A percentile compares a stretch with the other conserved stretches of the same genome.
Conservation (phyloP, 1,140 invertebrate species). For the Caenorhabditis briggsae region DNA sequence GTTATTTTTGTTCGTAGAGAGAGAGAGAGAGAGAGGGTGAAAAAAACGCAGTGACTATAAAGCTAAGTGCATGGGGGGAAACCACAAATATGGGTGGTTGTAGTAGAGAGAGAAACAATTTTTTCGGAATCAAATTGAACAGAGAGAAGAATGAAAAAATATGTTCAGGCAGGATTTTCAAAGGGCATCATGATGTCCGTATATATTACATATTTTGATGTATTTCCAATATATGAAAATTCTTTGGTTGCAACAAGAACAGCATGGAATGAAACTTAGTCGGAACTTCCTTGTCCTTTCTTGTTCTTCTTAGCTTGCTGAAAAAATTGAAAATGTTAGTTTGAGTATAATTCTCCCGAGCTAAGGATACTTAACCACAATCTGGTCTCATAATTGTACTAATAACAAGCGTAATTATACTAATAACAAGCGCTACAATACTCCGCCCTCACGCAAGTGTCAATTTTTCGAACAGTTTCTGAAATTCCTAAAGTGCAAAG, state of each 20-base stretch:
- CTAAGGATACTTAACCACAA: too few relatives aligned
- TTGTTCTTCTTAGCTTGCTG: constrained; percentile 51
- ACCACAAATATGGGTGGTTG: background rate
- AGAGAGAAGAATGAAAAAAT: constrained; percentile 11
- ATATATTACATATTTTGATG: constrained; percentile 21
- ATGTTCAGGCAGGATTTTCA: constrained; percentile 32
- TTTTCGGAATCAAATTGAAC: constrained; percentile 20
- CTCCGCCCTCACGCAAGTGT: too few relatives aligned
- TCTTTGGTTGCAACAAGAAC: background rate
- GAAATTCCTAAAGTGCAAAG: too few relatives aligned
- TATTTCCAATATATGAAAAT: constrained; percentile 34
- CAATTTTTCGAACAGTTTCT: too few relatives aligned
- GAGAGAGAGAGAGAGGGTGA: background rate
- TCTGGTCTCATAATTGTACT: too few relatives aligned
- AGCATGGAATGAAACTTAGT: background rate
- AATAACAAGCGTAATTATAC: too few relatives aligned
- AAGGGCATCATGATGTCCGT: background rate
- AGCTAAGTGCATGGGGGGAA: constrained; percentile 22
- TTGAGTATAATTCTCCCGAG: too few relatives aligned
- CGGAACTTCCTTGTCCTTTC: constrained; percentile 22
- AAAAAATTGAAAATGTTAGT: background rate
- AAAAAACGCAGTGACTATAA: background rate
- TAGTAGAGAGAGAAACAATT: too few relatives aligned
- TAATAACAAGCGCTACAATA: too few relatives aligned
- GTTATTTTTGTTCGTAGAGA: background rate